A percentile compares a stretch with the other conserved stretches of the same genome.
These are phyloP conservation scores for silkworm (Bombyx mori) DNA, from an alignment of 1,140 invertebrate species.

Conservation along the genomic window ASM3026992v2 NC_085109.1:8353501-8354000, in stretches of 20 bases:
- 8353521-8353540: slow-evolving; percentile 19
- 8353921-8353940: no score
- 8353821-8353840: no score
- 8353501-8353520: slow-evolving; percentile 21
- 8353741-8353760: slow-evolving; percentile 30
- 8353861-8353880: no score
- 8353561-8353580: slow-evolving; percentile 26
- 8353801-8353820: no score
- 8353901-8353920: no score
- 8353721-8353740: slow-evolving; percentile 29
- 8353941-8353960: no score
- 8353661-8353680: slow-evolving; percentile 37
- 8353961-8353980: no score
- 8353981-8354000: no score
- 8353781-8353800: slow-evolving; percentile 12
- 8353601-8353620: slow-evolving; percentile 29
- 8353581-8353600: slow-evolving; percentile 15
- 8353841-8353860: no score
- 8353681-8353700: slow-evolving; percentile 35
- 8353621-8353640: slow-evolving; percentile 36
- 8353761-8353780: slow-evolving; percentile 46
- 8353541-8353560: slow-evolving; percentile 32
- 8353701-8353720: slow-evolving; percentile 39
- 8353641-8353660: slow-evolving; percentile 15
- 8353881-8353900: no score